Evolutionary conservation across 2,888 invertebrate genomes (phyloP).

Genomic region (Papilio elwesi): DNA sequence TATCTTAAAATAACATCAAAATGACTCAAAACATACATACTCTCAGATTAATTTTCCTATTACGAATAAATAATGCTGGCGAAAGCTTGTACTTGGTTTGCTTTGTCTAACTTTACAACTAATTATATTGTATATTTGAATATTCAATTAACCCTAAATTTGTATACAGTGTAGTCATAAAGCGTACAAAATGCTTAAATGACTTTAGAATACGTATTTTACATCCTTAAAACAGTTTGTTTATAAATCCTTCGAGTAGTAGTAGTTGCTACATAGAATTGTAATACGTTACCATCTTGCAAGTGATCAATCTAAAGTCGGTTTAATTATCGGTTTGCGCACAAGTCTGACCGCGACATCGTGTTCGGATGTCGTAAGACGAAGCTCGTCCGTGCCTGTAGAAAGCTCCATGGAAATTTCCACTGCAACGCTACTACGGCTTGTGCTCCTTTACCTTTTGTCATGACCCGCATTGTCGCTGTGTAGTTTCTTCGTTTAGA

Average conservation of each 20-base stretch:
- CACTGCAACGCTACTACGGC: constrained; percentile 49
- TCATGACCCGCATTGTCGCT: constrained; percentile 35
- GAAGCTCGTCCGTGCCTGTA: constrained; percentile 60
- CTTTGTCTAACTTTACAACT: not conserved
- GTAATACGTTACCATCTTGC: not conserved
- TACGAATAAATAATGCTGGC: not conserved
- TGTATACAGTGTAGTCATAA: not conserved
- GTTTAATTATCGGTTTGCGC: constrained; percentile 38
- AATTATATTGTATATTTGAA: not conserved
- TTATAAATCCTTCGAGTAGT: not conserved
- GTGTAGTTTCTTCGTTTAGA: not conserved
- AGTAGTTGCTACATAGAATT: not conserved
- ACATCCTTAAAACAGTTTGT: not conserved
- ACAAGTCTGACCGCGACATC: constrained; percentile 42
- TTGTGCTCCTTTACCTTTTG: constrained; percentile 54
- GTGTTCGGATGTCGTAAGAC: constrained; percentile 62
- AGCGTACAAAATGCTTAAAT: not conserved
- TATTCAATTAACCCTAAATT: not conserved
- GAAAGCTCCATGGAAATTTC: constrained; percentile 74
- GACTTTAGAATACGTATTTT: not conserved
- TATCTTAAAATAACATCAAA: not conserved
- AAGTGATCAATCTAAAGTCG: constrained; percentile 16
- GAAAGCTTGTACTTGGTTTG: not conserved
- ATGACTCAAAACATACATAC: not conserved
- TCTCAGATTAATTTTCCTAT: not conserved